Percentiles rank a stretch among this genome's conserved stretches.
Conservation (phyloP, 2,113 vertebrate genomes). For the Aldabrachelys gigantea region DNA sequence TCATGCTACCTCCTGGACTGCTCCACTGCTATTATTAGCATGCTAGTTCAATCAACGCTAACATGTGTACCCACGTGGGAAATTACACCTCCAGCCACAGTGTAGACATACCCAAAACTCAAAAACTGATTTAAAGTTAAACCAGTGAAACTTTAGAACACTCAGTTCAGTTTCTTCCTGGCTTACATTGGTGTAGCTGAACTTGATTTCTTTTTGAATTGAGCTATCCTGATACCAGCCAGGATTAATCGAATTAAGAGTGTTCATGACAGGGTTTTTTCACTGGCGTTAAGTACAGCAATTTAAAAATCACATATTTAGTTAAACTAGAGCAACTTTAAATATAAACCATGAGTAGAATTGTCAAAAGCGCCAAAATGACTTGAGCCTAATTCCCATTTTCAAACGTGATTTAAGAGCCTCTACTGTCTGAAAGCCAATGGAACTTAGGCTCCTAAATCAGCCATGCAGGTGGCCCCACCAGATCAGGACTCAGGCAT, state of each 20-base stretch:
- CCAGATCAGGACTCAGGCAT: not conserved
- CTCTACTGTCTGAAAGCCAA: not conserved
- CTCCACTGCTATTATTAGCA: not conserved
- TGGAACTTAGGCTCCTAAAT: not conserved
- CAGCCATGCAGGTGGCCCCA: rapidly evolving
- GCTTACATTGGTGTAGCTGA: not conserved
- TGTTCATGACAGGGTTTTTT: not conserved
- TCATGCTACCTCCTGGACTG: not conserved
- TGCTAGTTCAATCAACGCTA: not conserved
- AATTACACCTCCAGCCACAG: not conserved
- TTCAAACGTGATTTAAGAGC: not conserved
- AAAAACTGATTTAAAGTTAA: not conserved
- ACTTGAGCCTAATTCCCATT: not conserved
- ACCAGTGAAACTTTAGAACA: not conserved
- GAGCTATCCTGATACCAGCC: not conserved
- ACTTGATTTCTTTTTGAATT: not conserved
- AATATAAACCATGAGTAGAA: not conserved
- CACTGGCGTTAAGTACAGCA: not conserved
- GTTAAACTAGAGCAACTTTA: not conserved
- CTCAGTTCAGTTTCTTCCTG: not conserved
- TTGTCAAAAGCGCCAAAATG: not conserved
- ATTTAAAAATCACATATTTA: not conserved
- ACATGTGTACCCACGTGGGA: not conserved
- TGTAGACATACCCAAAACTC: no score
- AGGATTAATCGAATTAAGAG: not conserved